Conservation (phyloP, 1,140 invertebrate genomes). For the Hyles euphorbiae region DNA sequence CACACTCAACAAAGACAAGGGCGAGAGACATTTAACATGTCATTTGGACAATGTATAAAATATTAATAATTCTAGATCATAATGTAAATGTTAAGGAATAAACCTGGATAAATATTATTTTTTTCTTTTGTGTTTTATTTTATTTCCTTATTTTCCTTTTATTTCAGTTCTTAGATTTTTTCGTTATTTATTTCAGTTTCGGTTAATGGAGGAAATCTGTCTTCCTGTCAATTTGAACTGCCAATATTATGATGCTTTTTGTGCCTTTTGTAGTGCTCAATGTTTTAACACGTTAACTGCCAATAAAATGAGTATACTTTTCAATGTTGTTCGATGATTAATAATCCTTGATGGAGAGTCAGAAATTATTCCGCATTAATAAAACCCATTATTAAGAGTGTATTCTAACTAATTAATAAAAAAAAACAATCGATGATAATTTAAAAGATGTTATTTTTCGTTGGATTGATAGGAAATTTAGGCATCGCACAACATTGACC, state of each 20-base stretch:
- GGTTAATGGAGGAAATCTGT: too few species aligned
- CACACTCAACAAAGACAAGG: conserved; percentile 40
- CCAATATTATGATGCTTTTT: conserved; percentile 17
- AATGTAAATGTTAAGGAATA: conserved; percentile 72
- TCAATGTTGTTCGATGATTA: too few species aligned
- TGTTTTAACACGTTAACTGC: conserved; percentile 1
- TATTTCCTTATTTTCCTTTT: conserved; percentile 33
- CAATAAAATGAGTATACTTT: too few species aligned
- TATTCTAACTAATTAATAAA: too few species aligned
- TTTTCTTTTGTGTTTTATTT: conserved; percentile 67
- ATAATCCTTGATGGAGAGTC: too few species aligned
- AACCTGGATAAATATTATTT: conserved; percentile 72
- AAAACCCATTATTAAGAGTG: too few species aligned
- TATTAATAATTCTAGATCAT: conserved; percentile 62
- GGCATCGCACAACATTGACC: too few species aligned
- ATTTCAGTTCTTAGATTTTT: conserved; percentile 4
- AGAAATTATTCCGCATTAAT: too few species aligned
- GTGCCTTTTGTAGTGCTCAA: conserved; percentile 17
- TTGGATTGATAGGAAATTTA: too few species aligned
- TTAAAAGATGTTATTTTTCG: too few species aligned
- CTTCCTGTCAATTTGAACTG: background rate
- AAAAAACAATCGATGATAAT: too few species aligned
- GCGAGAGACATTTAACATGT: conserved; percentile 54
- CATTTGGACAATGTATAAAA: conserved; percentile 71
- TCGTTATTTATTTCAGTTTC: too few species aligned